Evolutionary conservation across 2,888 invertebrate genomes (phyloP).

Genomic region (Cyrtodaria siliqua): DNA sequence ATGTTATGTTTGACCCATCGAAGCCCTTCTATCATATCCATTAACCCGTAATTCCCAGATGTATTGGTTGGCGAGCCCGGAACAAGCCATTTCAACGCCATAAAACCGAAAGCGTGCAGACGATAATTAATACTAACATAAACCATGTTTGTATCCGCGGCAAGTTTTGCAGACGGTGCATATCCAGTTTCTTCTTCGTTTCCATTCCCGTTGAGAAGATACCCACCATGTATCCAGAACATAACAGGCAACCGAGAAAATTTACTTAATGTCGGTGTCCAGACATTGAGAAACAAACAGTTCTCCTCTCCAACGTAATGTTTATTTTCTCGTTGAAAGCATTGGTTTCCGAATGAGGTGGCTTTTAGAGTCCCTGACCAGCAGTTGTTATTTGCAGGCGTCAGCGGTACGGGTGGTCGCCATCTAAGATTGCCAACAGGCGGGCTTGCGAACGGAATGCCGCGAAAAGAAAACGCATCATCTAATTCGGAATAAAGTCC

Average conservation of each 20-base stretch:
- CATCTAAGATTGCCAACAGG: conserved; percentile 65
- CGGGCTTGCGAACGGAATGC: conserved; percentile 73
- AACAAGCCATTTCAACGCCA: conserved; percentile 87
- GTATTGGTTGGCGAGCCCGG: conserved; percentile 51
- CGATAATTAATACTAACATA: conserved; percentile 96
- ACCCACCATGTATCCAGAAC: conserved; percentile 83
- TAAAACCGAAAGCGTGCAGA: conserved; percentile 90
- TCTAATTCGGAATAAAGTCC: conserved; percentile 32
- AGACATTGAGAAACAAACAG: conserved; percentile 80
- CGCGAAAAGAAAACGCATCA: conserved; percentile 61
- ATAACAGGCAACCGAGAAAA: conserved; percentile 75
- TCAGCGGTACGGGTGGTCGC: conserved; percentile 56
- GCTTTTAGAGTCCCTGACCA: conserved; percentile 65
- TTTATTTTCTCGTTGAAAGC: conserved; percentile 47
- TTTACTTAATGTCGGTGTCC: conserved; percentile 77
- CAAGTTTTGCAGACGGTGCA: conserved; percentile 91
- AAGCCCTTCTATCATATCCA: conserved; percentile 74
- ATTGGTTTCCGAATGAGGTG: conserved; percentile 50
- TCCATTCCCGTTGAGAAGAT: conserved; percentile 62
- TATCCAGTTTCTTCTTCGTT: conserved; percentile 58
- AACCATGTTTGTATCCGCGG: conserved; percentile 92
- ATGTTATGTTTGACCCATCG: conserved; percentile 76
- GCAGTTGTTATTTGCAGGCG: conserved; percentile 49
- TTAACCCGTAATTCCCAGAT: conserved; percentile 77
- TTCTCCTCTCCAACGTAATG: conserved; percentile 72